Evolutionary conservation across 2,888 invertebrate species (phyloP).

Genomic region (Capitulum mitella): DNA sequence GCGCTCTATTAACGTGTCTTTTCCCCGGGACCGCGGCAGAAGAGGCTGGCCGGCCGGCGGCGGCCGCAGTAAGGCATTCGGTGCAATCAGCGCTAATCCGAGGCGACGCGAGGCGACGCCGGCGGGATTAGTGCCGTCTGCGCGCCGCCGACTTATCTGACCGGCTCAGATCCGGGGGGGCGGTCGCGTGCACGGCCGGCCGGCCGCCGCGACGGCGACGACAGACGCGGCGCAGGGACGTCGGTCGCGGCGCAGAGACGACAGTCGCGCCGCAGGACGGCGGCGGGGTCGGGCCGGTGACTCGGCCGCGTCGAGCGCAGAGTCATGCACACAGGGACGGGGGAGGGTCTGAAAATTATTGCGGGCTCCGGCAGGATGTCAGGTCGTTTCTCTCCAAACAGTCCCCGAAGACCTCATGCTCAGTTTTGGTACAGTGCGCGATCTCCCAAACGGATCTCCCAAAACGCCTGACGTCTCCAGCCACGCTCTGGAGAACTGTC

Average conservation of each 20-base stretch:
- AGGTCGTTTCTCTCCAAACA: too few relatives aligned
- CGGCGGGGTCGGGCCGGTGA: neutral
- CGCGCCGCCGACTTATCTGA: neutral
- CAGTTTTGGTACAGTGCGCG: too few relatives aligned
- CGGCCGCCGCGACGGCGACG: neutral
- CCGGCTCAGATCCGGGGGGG: neutral
- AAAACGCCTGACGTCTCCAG: too few relatives aligned
- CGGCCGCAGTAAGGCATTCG: neutral
- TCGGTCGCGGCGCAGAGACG: neutral
- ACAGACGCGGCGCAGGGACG: neutral
- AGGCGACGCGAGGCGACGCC: neutral
- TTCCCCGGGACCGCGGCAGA: too few relatives aligned
- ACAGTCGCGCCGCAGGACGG: neutral
- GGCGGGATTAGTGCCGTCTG: neutral
- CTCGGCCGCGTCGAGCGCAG: too few relatives aligned
- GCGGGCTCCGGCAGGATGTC: too few relatives aligned
- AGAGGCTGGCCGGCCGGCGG: neutral
- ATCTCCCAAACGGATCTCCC: too few relatives aligned
- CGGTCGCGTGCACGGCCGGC: neutral
- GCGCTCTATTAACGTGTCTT: neutral
- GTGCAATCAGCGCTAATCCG: neutral
- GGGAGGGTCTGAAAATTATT: too few relatives aligned
- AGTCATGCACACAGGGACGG: too few relatives aligned
- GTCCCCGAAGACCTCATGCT: too few relatives aligned
- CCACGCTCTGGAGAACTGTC: too few relatives aligned